These are phyloP conservation scores for Caranx melampygus DNA, from an alignment of 2,113 vertebrate genomes.

Conservation along the genomic window DNA sequence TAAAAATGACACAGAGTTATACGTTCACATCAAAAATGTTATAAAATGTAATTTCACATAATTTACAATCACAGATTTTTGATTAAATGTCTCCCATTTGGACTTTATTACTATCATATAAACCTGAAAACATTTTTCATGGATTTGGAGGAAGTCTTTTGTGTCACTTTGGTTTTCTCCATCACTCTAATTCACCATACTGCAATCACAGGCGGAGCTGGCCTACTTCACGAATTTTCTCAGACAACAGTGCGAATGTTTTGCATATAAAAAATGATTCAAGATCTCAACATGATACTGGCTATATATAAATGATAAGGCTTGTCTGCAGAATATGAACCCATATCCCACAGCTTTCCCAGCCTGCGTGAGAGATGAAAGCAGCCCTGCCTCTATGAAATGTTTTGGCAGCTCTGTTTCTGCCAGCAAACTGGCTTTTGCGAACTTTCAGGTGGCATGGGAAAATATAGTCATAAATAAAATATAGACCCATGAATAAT, in stretches of 20 bases:
- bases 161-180: constrained; percentile 12
- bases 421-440: constrained; percentile 77
- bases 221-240: constrained; percentile 64
- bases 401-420: constrained; percentile 79
- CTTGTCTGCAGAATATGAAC: constrained; percentile 78
- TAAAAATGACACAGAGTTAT: background rate
- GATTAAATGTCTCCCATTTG: background rate
- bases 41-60: no score
- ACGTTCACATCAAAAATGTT: background rate
- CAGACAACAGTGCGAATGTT: constrained; percentile 70
- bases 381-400: constrained; percentile 77
- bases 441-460: constrained; percentile 83
- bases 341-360: constrained; percentile 75
- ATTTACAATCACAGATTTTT: background rate
- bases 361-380: constrained; percentile 82
- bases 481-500: constrained; percentile 85
- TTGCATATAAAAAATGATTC: constrained; percentile 74
- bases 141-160: background rate
- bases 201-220: constrained; percentile 59
- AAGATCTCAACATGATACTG: constrained; percentile 73
- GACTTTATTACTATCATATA: background rate
- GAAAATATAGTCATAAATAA: constrained; percentile 86
- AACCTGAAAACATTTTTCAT: background rate
- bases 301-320: constrained; percentile 82
- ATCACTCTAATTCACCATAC: constrained; percentile 38